Conservation (phyloP, 2,888 invertebrate genomes). For the Cistogaster globosa region DNA sequence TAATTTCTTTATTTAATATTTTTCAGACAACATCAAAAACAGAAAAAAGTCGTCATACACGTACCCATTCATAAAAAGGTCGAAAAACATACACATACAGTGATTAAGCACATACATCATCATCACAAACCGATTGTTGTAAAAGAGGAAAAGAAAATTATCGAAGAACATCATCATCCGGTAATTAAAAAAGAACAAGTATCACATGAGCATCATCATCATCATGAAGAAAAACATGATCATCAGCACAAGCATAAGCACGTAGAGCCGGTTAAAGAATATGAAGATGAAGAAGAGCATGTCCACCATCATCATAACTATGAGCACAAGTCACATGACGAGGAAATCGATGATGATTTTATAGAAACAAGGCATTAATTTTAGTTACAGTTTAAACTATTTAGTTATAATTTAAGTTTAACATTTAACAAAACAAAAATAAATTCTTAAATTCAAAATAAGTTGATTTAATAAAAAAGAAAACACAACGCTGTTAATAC, state of each 20-base stretch:
- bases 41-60: constrained; percentile 82
- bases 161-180: constrained; percentile 81
- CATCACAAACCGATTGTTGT: constrained; percentile 82
- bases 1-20: no score
- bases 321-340: constrained; percentile 72
- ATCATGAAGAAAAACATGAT: constrained; percentile 76
- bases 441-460: neutral
- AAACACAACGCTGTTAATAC: neutral
- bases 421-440: neutral
- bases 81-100: constrained; percentile 82
- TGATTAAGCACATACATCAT: constrained; percentile 82
- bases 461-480: neutral
- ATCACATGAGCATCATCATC: constrained; percentile 81
- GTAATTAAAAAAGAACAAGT: constrained; percentile 78
- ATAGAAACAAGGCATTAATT: constrained; percentile 64
- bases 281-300: constrained; percentile 72
- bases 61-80: constrained; percentile 82
- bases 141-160: constrained; percentile 83
- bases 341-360: constrained; percentile 71
- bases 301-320: constrained; percentile 73
- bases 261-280: constrained; percentile 71
- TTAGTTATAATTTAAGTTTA: neutral
- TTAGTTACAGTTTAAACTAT: neutral
- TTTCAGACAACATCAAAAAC: constrained; percentile 76
- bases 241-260: constrained; percentile 74